Base-by-base conservation (phyloP, 2,888 invertebrate species). In the Strigamia crassipes region DNA sequence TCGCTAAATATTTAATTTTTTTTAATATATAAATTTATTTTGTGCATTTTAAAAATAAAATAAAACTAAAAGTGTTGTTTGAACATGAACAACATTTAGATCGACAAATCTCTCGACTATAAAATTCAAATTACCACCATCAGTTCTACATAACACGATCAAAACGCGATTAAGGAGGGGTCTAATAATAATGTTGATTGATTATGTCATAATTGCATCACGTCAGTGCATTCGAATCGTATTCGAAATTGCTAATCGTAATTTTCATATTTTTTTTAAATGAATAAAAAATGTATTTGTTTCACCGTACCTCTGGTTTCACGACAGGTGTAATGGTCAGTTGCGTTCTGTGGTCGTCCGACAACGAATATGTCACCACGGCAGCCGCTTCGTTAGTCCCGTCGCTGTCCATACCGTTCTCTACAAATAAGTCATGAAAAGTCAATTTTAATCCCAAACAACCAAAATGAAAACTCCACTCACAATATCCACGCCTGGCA, bases 131-230 rank as follows among this genome's bases (percentile, higher is more conserved):
- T 73, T 73, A 27, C 31, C 31, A 27, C 73, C 31, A 73, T 73
- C 73, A 73, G n/a, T 5, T 73, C 73, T 9, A 12, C 73, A 73
- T 73, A 73, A 73, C 73, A 73, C 31, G 73, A 73, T 73, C 31
- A 73, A 73, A 73, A 73, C 6, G 73, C 73, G 73, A 73, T 73
- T 73, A 73, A 73, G 73, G 73, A 73, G 73, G 73, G 73, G 73
- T 73, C 73, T 73, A 73, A 73, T 73, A 73, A 73, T 73, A 73
- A 73, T 73, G 31, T 73, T 73, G 73, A 73, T 73, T 73, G 73
- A 73, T 73, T 73, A 27, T 73, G 73, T 15, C 73, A 73, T 73
- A 73, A 73, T 73, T 73, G 31, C 31, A 66, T 21, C 66, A 66
- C 23, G 23, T 66, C 23, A 66, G 10, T 66, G 23, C 21, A 27